Evolutionary conservation across 2,797 vertebrate genomes (phyloP).

Genomic region (Diplodus sargus): DNA sequence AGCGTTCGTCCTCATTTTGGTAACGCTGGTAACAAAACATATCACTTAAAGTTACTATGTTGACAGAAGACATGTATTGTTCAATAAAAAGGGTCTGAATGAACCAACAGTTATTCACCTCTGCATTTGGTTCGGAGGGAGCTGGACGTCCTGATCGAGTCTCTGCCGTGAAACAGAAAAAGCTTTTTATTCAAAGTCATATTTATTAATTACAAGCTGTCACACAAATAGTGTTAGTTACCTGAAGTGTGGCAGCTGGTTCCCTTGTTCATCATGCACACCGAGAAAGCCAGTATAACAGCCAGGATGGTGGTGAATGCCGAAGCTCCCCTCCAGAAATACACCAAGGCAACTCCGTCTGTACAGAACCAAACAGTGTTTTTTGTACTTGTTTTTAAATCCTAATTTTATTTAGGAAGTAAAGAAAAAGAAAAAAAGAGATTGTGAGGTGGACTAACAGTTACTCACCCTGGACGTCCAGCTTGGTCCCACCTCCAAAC

Average conservation of each 20-base stretch:
- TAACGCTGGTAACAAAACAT: neutral
- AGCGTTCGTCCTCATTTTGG: conserved; percentile 17
- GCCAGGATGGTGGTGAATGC: conserved; percentile 7
- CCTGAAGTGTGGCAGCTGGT: neutral
- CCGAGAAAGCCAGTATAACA: conserved; percentile 7
- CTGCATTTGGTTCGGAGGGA: neutral
- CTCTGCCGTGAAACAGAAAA: conserved; percentile 4
- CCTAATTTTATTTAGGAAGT: no score
- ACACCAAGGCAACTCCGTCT: conserved; percentile 14
- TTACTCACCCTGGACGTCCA: no score
- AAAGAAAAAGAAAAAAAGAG: no score
- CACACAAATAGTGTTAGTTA: neutral
- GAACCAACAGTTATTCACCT: conserved; percentile 9
- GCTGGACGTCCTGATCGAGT: neutral
- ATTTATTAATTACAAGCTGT: neutral
- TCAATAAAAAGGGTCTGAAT: no score
- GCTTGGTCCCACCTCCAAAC: no score
- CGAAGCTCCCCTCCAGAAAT: conserved; percentile 26
- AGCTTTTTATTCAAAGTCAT: neutral
- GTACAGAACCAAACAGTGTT: neutral
- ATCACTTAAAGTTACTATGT: no score
- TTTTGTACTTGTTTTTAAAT: neutral
- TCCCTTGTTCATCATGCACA: conserved; percentile 23
- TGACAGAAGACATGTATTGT: neutral
- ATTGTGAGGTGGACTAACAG: no score